Percentiles rank a stretch among this genome's conserved stretches.
These are phyloP conservation scores for Philaethria dido DNA, from an alignment of 2,888 invertebrate species.

Conservation along the genomic window DNA sequence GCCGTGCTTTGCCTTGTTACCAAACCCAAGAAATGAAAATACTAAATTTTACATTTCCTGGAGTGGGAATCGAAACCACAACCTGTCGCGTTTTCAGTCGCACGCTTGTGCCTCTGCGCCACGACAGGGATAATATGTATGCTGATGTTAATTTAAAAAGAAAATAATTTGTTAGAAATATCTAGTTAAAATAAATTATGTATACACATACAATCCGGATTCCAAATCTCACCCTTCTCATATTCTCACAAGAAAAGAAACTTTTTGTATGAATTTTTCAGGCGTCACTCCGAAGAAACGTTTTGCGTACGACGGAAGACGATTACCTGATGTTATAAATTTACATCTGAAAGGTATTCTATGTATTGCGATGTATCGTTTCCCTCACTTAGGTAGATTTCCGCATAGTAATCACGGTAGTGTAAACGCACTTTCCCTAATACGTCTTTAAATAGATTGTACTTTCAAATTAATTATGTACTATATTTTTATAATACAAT, in stretches of 20 bases:
- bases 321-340: slow-evolving; percentile 72
- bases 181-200: slow-evolving; percentile 1
- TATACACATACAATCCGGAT: not conserved
- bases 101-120: too few relatives aligned
- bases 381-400: slow-evolving; percentile 5
- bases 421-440: slow-evolving; percentile 18
- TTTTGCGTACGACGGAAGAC: slow-evolving; percentile 75
- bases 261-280: slow-evolving; percentile 55
- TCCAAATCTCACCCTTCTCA: slow-evolving; percentile 1
- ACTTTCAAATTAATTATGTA: not conserved
- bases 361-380: slow-evolving; percentile 18
- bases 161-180: not conserved
- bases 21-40: too few relatives aligned
- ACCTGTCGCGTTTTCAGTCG: too few relatives aligned
- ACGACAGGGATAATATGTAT: too few relatives aligned
- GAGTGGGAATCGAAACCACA: too few relatives aligned
- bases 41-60: too few relatives aligned
- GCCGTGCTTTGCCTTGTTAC: too few relatives aligned
- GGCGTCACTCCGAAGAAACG: slow-evolving; percentile 65
- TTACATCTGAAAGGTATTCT: slow-evolving; percentile 79
- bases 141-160: not conserved
- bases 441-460: not conserved
- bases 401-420: slow-evolving; percentile 28
- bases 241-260: slow-evolving; percentile 8
- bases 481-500: slow-evolving; percentile 1